Evolutionary conservation across 2,797 vertebrate genomes (phyloP), one percentile per base, ranked within the genome.

Genomic region (Synaphobranchus kaupii): DNA sequence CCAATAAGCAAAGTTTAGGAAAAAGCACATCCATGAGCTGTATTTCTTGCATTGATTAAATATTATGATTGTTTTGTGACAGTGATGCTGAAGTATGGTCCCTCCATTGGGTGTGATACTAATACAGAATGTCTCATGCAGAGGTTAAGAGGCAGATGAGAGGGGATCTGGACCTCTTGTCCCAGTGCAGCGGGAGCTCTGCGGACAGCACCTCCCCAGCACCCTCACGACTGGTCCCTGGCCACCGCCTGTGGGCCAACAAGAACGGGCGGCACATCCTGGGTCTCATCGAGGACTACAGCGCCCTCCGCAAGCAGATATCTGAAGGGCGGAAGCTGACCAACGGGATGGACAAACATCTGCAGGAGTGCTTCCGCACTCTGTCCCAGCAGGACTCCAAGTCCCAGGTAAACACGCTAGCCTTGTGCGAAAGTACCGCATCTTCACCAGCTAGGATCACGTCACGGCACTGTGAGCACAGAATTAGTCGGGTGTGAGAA

Each of bases 221-320:
- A 63, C 95, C 97, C 0, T 95, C 94, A 20, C 95, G 94, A 0
- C 91, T 97, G 1, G 95, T 97, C 82, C 96, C 97, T 0, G 97
- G 96, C 0, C 96, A 96, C 89, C 92, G 91, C 0, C 90, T 97
- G 90, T 99, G 98, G 98, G 98, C 97, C 0, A 96, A 92, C 91
- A 94, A 93, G 83, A 96, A 88, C 0, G 98, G 98, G 0, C 95
- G 93, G 6, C 97, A 98, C 0, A 88, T 99, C 44, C 91, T 99
- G 47, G 98, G 97, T 0, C 93, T 98, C 88, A 93, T 97, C 0
- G 97, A 98, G 91, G 98, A 99, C 93, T 98, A 98, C 44, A 94
- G 94, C 0, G 97, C 97, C 7, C 96, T 99, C 31, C 93, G 95
- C 84, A 97, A 96, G 63, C 97, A 97, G 90, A 97, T 99, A 88